A percentile compares a stretch with the other conserved stretches of the same genome.
phyloP scores from a whole-genome alignment of 2,113 vertebrate genomes.

The Scopus umbretta region DNA sequence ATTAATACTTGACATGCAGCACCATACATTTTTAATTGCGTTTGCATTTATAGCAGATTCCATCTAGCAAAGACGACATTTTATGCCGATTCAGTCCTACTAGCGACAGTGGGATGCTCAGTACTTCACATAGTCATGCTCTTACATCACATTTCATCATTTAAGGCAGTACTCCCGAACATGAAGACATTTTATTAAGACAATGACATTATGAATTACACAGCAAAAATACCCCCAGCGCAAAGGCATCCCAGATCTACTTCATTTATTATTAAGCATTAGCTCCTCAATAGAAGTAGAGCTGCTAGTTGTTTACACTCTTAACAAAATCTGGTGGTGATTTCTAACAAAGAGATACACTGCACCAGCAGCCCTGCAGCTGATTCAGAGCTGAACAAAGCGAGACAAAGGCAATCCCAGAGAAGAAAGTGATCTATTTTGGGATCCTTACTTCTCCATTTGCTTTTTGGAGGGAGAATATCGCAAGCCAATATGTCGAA shows the following conservation, averaged over 20 bases:
- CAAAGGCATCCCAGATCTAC: background rate
- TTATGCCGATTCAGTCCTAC: conserved; percentile 18
- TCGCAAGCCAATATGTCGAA: background rate
- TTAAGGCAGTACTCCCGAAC: background rate
- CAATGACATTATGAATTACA: conserved; percentile 44
- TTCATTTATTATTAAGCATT: background rate
- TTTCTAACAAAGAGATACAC: conserved; percentile 57
- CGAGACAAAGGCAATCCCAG: conserved; percentile 45
- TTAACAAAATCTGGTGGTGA: background rate
- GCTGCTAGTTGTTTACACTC: background rate
- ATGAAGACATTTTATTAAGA: conserved; percentile 41
- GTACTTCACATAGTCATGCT: background rate
- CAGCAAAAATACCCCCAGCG: background rate
- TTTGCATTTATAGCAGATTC: background rate
- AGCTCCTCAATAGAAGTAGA: background rate
- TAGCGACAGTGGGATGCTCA: background rate
- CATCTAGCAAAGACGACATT: background rate
- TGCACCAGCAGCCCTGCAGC: conserved; percentile 49
- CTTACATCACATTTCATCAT: conserved; percentile 47
- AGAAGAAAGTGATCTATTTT: conserved; percentile 23
- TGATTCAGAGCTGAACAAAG: conserved; percentile 37
- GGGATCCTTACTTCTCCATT: conserved; percentile 7
- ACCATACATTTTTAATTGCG: background rate
- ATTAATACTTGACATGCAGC: background rate
- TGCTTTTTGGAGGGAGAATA: background rate